Evolutionary conservation across 1,140 invertebrate species (phyloP).

Genomic region (Drosophila ficusphila): DNA sequence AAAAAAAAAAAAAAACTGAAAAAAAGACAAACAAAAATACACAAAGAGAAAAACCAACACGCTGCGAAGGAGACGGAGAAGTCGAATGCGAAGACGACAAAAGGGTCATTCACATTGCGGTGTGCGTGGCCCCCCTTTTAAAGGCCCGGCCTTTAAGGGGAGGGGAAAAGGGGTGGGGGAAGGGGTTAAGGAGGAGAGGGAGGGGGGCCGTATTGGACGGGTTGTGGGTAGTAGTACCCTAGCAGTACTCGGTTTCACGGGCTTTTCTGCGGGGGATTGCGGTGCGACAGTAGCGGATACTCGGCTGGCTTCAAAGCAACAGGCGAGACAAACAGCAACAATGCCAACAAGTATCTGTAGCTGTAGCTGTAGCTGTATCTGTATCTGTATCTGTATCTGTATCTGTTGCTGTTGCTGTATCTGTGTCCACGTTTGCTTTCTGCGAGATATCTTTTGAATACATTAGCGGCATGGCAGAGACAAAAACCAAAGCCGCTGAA

Average conservation of each 20-base stretch:
- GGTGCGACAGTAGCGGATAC: conserved; percentile 1
- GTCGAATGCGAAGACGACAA: conserved; percentile 38
- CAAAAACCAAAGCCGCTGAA: neutral
- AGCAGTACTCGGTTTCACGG: neutral
- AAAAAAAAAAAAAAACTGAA: conserved; percentile 30
- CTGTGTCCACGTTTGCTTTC: conserved; percentile 51
- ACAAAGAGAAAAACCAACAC: conserved; percentile 34
- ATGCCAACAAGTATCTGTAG: conserved; percentile 56
- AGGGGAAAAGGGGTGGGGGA: too few relatives aligned
- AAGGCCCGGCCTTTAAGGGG: neutral
- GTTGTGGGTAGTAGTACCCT: neutral
- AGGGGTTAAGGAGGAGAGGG: conserved; percentile 17
- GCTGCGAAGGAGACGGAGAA: conserved; percentile 35
- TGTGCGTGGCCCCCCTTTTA: conserved; percentile 44
- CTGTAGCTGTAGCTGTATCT: conserved; percentile 36
- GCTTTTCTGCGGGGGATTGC: neutral
- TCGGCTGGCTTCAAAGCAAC: conserved; percentile 45
- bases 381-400: conserved; percentile 16
- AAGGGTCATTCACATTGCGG: conserved; percentile 71
- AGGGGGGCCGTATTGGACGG: neutral
- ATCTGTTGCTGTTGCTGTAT: conserved; percentile 14
- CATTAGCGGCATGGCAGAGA: conserved; percentile 47
- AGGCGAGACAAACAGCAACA: conserved; percentile 55
- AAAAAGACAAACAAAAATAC: neutral
- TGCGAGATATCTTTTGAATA: conserved; percentile 72